Evolutionary conservation across 2,113 vertebrate species (phyloP).

Genomic region (Lota lota): DNA sequence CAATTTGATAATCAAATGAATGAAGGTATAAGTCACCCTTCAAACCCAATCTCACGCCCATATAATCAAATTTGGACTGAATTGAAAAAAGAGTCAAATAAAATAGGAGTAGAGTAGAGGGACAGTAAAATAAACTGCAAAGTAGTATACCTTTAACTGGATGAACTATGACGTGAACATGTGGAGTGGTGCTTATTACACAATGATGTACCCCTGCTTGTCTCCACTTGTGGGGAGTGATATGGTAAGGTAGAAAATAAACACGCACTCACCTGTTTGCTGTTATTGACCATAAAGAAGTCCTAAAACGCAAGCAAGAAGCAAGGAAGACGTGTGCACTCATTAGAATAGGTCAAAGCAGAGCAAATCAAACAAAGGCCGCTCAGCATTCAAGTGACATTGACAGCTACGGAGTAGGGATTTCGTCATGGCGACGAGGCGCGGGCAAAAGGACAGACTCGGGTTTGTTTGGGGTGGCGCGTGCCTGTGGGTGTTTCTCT

Average conservation of each 20-base stretch:
- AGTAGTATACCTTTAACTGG: too few relatives aligned
- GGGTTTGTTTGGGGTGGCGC: background rate
- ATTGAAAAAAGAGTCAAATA: too few relatives aligned
- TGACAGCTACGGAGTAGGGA: slow-evolving; percentile 22
- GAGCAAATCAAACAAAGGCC: slow-evolving; percentile 46
- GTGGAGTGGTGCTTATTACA: too few relatives aligned
- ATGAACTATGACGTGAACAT: too few relatives aligned
- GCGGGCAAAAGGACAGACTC: background rate
- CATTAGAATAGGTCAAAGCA: slow-evolving; percentile 81
- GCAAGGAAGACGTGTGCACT: slow-evolving; percentile 89
- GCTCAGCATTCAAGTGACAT: slow-evolving; percentile 36
- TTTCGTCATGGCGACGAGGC: slow-evolving; percentile 4
- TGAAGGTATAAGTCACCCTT: too few relatives aligned
- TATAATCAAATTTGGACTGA: too few relatives aligned
- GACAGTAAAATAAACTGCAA: too few relatives aligned
- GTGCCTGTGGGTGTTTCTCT: too few relatives aligned
- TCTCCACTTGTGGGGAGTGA: background rate
- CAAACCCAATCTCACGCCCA: too few relatives aligned
- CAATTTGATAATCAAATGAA: too few relatives aligned
- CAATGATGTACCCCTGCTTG: too few relatives aligned
- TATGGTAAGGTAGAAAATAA: slow-evolving; percentile 15
- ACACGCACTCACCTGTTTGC: slow-evolving; percentile 91
- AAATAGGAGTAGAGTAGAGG: too few relatives aligned
- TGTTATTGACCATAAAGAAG: slow-evolving; percentile 97
- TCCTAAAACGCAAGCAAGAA: slow-evolving; percentile 95